phyloP scores from a whole-genome alignment of 2,113 vertebrate genomes.

The Cichladusa arquata region DNA sequence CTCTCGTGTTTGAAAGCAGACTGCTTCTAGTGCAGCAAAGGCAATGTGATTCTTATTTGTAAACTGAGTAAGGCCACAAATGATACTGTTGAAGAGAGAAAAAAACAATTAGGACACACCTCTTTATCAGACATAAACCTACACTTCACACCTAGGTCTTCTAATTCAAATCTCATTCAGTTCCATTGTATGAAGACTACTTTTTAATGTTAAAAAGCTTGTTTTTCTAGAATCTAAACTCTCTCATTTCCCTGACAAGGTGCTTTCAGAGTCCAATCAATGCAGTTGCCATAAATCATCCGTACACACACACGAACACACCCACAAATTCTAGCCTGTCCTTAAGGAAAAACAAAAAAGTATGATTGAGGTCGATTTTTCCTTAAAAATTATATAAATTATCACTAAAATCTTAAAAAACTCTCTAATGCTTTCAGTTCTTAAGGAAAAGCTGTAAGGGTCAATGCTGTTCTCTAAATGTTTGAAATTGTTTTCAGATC shows the following conservation, averaged over 20 bases:
- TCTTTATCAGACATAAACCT: not conserved
- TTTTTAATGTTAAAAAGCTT: not conserved
- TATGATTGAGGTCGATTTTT: not conserved
- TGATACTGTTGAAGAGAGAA: conserved; percentile 81
- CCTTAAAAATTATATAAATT: not conserved
- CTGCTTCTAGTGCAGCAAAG: conserved; percentile 96
- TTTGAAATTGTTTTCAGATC: not conserved
- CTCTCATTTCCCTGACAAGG: not conserved
- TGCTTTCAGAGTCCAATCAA: not conserved
- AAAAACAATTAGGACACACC: not conserved
- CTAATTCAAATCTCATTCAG: not conserved
- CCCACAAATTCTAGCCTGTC: not conserved
- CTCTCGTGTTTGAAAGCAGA: conserved; percentile 98
- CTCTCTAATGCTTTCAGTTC: not conserved
- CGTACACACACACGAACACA: not conserved
- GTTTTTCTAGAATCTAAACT: not conserved
- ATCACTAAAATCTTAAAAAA: not conserved
- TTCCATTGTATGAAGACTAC: not conserved
- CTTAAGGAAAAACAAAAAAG: not conserved
- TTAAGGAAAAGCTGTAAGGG: not conserved
- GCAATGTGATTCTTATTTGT: conserved; percentile 96
- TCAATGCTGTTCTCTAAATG: not conserved
- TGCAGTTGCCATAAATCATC: not conserved
- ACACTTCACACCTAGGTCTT: not conserved
- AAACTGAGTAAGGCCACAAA: conserved; percentile 98